Base-by-base conservation (phyloP, 2,888 invertebrate genomes). In the Zaprionus lineosus region DNA sequence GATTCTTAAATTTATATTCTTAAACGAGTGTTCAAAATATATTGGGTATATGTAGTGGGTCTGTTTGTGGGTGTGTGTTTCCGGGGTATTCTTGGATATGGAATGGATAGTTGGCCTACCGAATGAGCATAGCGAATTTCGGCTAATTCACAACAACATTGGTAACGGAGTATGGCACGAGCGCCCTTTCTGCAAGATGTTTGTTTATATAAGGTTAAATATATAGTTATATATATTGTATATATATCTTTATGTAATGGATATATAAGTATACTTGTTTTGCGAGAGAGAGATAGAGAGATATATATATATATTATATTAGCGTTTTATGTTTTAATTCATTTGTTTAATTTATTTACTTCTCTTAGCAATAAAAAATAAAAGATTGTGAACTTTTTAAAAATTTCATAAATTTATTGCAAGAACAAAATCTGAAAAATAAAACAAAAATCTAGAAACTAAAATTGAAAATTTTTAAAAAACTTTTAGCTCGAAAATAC, bases 61-160 rank as follows among this genome's bases (percentile, higher is more conserved):
- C 63, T 52, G 33, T 44, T 50, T 67, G 46, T 75, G 64, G 75
- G 39, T 56, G 29, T 26, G 24, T 19, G 37, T 66, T 40, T 70
- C 47, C 53, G 64, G 59, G 43, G 65, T 44, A 47, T 44, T 68
- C 69, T 75, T 67, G 84, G 78, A 86, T 48, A 70, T 76, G 61
- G 75, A 60, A 71, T 74, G 75, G 73, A 65, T 78, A 72, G 74
- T 72, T 87, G 79, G 88, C 90, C 89, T 90, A 90, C 90, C 90
- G 90, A 89, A 88, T 90, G 89, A 85, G 89, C 86, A 86, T 89
- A 90, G 88, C 89, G 89, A 88, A 89, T 89, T 88, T 90, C 90
- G 76, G 89, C 90, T 87, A 89, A 89, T 88, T 90, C 90, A 87
- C 90, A 90, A 90, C 90, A 90, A 90, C 90, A 90, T 88, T 90